Base-by-base conservation (phyloP, 2,888 invertebrate genomes). In the Ceriagrion tenellum region DNA sequence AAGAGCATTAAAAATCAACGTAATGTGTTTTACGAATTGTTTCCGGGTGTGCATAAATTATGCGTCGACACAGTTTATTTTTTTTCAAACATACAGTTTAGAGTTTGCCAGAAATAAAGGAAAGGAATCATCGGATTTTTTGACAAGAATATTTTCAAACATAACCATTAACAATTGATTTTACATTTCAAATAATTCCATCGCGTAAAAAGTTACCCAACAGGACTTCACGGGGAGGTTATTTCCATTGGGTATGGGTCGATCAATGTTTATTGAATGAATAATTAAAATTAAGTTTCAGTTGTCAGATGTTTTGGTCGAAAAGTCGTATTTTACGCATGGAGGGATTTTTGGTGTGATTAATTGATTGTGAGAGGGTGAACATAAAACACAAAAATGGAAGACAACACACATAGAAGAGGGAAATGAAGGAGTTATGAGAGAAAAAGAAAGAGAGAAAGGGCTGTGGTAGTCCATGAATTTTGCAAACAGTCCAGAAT, bases 391-490 rank as follows among this genome's bases (percentile, higher is more conserved):
- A 91, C 69, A 93, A 3, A 93, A 74, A n/a, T 26, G 69, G 69
- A 69, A 35, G 35, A 81, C 81, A 81, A 69, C 47, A 91, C 40
- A 69, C n/a, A 69, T n/a, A 47, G 47, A 18, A 69, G n/a, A 89
- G 26, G 55, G 89, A 55, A 55, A 18, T 89, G 47, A 91, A 30
- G 12, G 69, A n/a, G 69, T 74, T 20, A 59, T 56, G 93, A 74
- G 13, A 40, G 74, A 40, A 47, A 26, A 6, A 47, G 55, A 93
- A 69, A 74, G 13, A 69, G 63, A 91, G 69, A 81, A 81, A 81
- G 69, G 63, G 23, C 69, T 93, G 89, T 74, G 93, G 93, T 93
- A 93, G 93, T 93, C 63, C 69, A 47, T 93, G 81, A 81, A 30
- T 81, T 81, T 81, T 81, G 81, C 81, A 81, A 81, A 81, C 30